Evolutionary conservation across 2,113 vertebrate species (phyloP), one percentile per base, ranked within the genome.

Genomic region (Girardinichthys multiradiatus): DNA sequence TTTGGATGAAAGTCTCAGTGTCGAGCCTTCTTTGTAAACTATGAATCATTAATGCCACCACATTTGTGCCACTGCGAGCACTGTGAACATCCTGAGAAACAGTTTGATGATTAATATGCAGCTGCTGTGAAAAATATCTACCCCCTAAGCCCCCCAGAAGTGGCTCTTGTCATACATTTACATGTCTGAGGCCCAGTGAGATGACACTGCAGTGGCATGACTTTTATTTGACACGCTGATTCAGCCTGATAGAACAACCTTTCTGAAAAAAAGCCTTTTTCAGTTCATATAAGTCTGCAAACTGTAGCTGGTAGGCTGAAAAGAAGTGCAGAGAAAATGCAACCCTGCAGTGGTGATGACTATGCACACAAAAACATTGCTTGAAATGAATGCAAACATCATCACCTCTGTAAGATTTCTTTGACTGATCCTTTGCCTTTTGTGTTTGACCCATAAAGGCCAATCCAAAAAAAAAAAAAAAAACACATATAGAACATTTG

Each of bases 91-190:
- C 27, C 57, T 57, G 79, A 66, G 64, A 77, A 80, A 72, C 42
- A 69, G 67, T 62, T 81, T 51, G 45, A 68, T 74, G 37, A 83
- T 79, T 82, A 79, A 68, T 79, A 70, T 81, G 67, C 63, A 68
- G 68, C 72, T 51, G 58, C 71, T 81, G 76, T 69, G 71, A 74
- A 86, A 75, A 70, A 48, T 37, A 54, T 54, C 48, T 54, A 5
- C 48, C 24, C 45, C 24, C 48, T 24, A 54, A 45, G 17, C 42
- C 59, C 71, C 51, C 57, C 37, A 26, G 62, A 77, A 83, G 70
- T 54, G 64, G 28, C 82, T 83, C 76, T 80, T 66, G 80, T 89
- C 21, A 84, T 68, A 79, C 74, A 84, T 87, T 87, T 81, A 73
- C 67, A 26, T 63, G 82, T 76, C 19, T 11, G 21, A 72, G 82